A percentile compares a stretch with the other conserved stretches of the same genome.
These are phyloP conservation scores for Adelosebastes latens DNA, from an alignment of 2,797 vertebrate genomes.

Conservation along the genomic window DNA sequence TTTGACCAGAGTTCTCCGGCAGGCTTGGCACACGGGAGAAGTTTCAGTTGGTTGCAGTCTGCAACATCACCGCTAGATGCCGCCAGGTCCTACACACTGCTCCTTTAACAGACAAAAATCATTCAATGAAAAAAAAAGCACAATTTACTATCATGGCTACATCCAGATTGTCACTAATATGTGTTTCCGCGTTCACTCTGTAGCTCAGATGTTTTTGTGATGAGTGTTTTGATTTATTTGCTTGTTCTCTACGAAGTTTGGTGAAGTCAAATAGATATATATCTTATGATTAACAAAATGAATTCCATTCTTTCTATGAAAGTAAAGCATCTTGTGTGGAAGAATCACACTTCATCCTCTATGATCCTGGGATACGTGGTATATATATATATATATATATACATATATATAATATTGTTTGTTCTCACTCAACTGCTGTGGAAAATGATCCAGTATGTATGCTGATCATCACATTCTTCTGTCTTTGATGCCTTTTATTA, in stretches of 20 bases:
- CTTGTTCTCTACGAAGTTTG: conserved; percentile 65
- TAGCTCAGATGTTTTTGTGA: conserved; percentile 43
- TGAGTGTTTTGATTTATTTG: conserved; percentile 48
- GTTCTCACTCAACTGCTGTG: conserved; percentile 60
- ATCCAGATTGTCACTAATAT: conserved; percentile 25
- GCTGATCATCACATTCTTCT: conserved; percentile 64
- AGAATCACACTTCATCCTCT: conserved; percentile 80
- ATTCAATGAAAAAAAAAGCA: conserved; percentile 62
- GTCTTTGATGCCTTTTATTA: conserved; percentile 72
- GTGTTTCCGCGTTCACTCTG: conserved; percentile 30
- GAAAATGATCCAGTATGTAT: conserved; percentile 47
- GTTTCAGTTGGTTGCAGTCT: no score
- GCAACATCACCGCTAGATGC: no score
- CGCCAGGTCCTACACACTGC: no score
- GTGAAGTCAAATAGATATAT: conserved; percentile 64
- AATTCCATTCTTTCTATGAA: conserved; percentile 97
- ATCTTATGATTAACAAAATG: conserved; percentile 78
- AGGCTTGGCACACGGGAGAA: no score
- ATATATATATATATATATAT: conserved; percentile 19
- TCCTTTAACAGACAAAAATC: background rate
- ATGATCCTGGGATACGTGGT: conserved; percentile 58
- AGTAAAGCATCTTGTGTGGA: conserved; percentile 88
- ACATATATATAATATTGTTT: conserved; percentile 33
- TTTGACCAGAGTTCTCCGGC: no score
- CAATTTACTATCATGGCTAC: conserved; percentile 45